phyloP scores from a whole-genome alignment of 2,797 vertebrate species.

The Trachurus trachurus region DNA sequence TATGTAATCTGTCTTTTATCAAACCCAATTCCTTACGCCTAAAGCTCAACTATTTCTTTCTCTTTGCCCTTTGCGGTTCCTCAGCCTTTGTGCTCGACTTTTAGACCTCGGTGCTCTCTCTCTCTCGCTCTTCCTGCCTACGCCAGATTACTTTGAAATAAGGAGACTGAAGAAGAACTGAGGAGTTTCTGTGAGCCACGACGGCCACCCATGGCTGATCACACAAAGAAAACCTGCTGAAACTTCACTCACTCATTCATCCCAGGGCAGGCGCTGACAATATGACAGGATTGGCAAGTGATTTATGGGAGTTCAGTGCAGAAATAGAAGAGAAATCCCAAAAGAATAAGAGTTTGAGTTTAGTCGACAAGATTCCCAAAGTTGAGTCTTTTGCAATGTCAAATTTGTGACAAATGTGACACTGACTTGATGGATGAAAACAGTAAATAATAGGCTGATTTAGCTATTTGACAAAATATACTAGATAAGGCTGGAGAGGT shows the following conservation, averaged over 20 bases:
- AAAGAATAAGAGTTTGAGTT: neutral
- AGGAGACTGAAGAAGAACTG: neutral
- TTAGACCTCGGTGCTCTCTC: neutral
- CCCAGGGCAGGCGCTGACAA: neutral
- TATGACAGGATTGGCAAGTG: constrained; percentile 3
- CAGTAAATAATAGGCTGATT: neutral
- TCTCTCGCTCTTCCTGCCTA: constrained; percentile 5
- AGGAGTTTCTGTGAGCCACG: neutral
- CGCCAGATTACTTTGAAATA: neutral
- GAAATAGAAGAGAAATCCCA: neutral
- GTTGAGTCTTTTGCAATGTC: neutral
- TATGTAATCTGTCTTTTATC: neutral
- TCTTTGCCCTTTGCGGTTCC: neutral
- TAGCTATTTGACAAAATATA: constrained; percentile 31
- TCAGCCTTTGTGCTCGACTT: constrained; percentile 15
- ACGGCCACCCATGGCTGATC: constrained; percentile 16
- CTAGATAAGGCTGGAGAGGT: constrained; percentile 15
- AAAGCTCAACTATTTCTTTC: neutral
- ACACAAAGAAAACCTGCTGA: constrained; percentile 29
- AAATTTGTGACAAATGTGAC: neutral
- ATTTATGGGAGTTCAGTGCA: constrained; percentile 4
- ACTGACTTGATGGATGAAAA: constrained; percentile 7
- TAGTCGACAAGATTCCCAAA: neutral
- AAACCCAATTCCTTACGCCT: neutral
- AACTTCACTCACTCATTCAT: constrained; percentile 8